Base-by-base conservation (phyloP, 2,888 invertebrate genomes). In the Euzophera pinguis region DNA sequence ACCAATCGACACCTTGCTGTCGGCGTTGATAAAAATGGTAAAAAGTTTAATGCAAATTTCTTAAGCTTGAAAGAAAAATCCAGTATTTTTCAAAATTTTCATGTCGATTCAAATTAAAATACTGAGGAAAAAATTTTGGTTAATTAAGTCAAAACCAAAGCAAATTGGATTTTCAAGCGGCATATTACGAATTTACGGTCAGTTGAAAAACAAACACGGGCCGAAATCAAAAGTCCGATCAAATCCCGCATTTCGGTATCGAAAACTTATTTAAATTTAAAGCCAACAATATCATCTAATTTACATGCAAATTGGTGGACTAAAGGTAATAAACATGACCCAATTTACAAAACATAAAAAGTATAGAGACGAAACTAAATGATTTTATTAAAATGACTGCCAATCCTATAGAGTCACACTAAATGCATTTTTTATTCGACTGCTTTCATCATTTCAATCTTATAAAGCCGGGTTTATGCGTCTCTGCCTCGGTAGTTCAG, bases 281-380 rank as follows among this genome's bases (percentile, higher is more conserved):
- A 53, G 60, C 51, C 58, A 62, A 61, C 65, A 64, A 66, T 57
- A 50, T 52, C 56, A 50, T 41, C 63, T 62, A 62, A 59, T 67
- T 54, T 64, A 55, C 61, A 70, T 68, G 63, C 54, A 69, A 65
- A 70, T 69, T 65, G 56, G 49, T 32, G 53, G 58, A 53, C 54
- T 53, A 57, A 56, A 50, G 47, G 49, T 29, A 53, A 51, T 58
- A 54, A 43, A 50, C 39, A 39, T 14, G 49, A 39, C 39, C 49
- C 7, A 13, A 29, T 38, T 50, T n/a, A 39, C 39, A 39, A 9
- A 39, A 39, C 39, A 16, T 39, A 14, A 14, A 39, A 9, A 1
- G 14, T 16, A 10, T 16, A 39, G 9, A 39, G 9, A 39, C 22
- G 5, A 22, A 22, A 22, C 5, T 22, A 22, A 22, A 22, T 22